Percentiles rank a stretch among this genome's conserved stretches.
Conservation (phyloP, 2,888 invertebrate genomes). For the Eilema sororculum region DNA sequence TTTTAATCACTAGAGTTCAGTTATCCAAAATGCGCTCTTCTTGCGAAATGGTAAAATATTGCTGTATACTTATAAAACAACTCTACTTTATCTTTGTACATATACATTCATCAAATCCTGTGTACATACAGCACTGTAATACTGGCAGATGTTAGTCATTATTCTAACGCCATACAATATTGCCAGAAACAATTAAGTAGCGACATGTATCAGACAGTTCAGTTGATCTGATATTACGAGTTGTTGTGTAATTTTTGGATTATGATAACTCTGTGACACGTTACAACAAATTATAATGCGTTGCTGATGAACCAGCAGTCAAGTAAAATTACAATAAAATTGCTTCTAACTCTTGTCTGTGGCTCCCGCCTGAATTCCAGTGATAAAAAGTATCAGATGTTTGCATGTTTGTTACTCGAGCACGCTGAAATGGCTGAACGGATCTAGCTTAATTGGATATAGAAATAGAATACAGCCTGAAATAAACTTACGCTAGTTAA, state of each 20-base stretch:
- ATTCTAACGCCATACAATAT: slow-evolving; percentile 34
- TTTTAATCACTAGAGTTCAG: too few species aligned
- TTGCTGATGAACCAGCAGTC: not conserved
- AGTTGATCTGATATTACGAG: slow-evolving; percentile 15
- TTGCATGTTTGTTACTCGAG: too few species aligned
- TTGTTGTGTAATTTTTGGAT: not conserved
- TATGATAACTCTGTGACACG: not conserved
- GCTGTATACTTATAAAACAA: too few species aligned
- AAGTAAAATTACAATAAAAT: not conserved
- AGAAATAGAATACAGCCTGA: too few species aligned
- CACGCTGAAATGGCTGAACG: too few species aligned
- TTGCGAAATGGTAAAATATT: too few species aligned
- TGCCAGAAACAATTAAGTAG: slow-evolving; percentile 42
- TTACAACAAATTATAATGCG: not conserved
- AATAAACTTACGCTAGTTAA: too few species aligned
- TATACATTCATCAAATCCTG: not conserved
- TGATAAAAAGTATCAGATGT: too few species aligned
- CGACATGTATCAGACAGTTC: slow-evolving; percentile 31
- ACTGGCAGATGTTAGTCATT: slow-evolving; percentile 30
- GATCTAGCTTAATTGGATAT: too few species aligned
- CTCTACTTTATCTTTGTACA: not conserved
- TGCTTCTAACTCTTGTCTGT: too few species aligned
- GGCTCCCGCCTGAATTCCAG: too few species aligned
- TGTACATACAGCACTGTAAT: slow-evolving; percentile 46
- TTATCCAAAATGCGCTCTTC: too few species aligned